Evolutionary conservation across 2,888 invertebrate species (phyloP).

Genomic region (Cheilosia pagana): DNA sequence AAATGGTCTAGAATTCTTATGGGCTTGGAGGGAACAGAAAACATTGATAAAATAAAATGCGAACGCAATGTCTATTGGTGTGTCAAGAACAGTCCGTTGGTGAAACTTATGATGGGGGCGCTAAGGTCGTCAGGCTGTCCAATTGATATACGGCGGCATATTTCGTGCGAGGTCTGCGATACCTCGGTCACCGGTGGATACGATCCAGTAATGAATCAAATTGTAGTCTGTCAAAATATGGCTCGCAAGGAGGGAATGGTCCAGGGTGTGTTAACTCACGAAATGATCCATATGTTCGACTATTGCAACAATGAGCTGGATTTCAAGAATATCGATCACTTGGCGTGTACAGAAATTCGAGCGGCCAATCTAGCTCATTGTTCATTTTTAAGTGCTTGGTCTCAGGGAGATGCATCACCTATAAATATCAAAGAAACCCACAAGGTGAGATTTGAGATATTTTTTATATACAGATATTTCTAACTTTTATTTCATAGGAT

Average conservation of each 20-base stretch:
- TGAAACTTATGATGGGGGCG: slow-evolving; percentile 93
- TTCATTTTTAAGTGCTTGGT: slow-evolving; percentile 91
- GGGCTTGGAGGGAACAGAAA: slow-evolving; percentile 88
- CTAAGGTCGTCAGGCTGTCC: slow-evolving; percentile 87
- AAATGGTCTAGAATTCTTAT: slow-evolving; percentile 85
- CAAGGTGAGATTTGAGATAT: slow-evolving; percentile 86
- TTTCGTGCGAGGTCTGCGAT: slow-evolving; percentile 96
- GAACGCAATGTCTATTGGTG: slow-evolving; percentile 91
- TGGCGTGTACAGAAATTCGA: slow-evolving; percentile 97
- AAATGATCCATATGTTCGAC: slow-evolving; percentile 98
- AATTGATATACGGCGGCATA: slow-evolving; percentile 93
- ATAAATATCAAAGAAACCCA: slow-evolving; percentile 90
- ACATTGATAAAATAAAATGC: slow-evolving; percentile 89
- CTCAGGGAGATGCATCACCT: slow-evolving; percentile 88
- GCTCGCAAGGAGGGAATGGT: slow-evolving; percentile 88
- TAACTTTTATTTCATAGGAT: slow-evolving; percentile 84
- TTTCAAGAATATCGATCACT: slow-evolving; percentile 94
- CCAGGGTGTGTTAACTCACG: slow-evolving; percentile 93
- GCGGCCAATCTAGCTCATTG: slow-evolving; percentile 98
- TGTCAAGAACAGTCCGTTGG: slow-evolving; percentile 90
- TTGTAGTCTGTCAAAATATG: slow-evolving; percentile 96
- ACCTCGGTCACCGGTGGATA: slow-evolving; percentile 94
- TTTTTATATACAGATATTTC: background rate
- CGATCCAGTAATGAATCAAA: slow-evolving; percentile 83
- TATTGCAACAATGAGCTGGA: slow-evolving; percentile 94